A percentile compares a stretch with the other conserved stretches of the same genome.
These are phyloP conservation scores for Augochlorella aurata DNA, from an alignment of 2,888 invertebrate species.

Conservation along the genomic window DNA sequence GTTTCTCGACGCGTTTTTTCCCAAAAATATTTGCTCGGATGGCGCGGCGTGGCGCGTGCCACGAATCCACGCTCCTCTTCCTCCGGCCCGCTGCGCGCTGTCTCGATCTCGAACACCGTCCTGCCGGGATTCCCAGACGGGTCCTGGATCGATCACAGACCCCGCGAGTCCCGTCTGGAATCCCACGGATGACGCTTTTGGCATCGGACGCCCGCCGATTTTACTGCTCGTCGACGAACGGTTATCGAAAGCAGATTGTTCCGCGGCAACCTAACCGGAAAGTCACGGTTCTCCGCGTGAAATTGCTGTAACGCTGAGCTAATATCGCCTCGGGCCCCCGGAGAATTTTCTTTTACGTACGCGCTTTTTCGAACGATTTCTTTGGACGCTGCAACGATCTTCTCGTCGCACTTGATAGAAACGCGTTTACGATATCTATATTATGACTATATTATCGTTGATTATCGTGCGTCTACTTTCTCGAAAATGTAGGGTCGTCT, in stretches of 20 bases:
- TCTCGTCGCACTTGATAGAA: no score
- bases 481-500: no score
- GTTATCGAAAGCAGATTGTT: conserved; percentile 7
- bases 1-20: neutral
- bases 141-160: conserved; percentile 44
- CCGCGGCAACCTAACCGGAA: neutral
- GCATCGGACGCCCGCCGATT: conserved; percentile 9
- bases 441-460: no score
- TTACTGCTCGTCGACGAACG: neutral
- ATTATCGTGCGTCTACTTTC: no score
- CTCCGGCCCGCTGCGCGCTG: neutral
- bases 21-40: conserved; percentile 36
- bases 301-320: neutral
- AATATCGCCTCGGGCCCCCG: neutral
- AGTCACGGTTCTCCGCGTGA: neutral
- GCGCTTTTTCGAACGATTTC: no score
- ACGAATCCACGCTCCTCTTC: conserved; percentile 24
- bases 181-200: conserved; percentile 24
- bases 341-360: neutral
- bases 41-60: conserved; percentile 31
- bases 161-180: conserved; percentile 37
- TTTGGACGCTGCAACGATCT: no score
- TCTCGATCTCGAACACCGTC: conserved; percentile 27
- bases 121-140: conserved; percentile 38
- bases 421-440: no score